Evolutionary conservation across 1,140 invertebrate species (phyloP).

Genomic region (Parasteatoda tepidariorum): DNA sequence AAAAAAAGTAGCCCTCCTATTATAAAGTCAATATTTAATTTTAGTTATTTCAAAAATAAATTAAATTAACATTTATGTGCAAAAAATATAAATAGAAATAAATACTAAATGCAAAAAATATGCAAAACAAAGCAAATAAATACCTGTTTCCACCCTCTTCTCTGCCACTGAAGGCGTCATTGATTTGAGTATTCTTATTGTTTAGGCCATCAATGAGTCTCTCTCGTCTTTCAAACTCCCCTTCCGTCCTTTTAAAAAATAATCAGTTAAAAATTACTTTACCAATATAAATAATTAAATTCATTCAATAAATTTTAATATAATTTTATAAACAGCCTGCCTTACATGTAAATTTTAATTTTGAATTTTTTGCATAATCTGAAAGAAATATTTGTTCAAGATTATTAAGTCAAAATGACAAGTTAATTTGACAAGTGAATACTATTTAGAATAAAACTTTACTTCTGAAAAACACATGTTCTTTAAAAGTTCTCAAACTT

Average conservation of each 20-base stretch:
- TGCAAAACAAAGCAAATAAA: too few species aligned
- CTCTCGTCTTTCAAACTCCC: slow-evolving; percentile 68
- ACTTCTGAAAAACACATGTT: too few species aligned
- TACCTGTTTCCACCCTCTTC: slow-evolving; percentile 47
- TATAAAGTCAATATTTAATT: too few species aligned
- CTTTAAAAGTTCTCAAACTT: too few species aligned
- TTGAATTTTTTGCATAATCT: not conserved
- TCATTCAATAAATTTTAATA: not conserved
- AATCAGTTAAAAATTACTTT: too few species aligned
- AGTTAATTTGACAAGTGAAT: too few species aligned
- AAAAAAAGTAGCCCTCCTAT: too few species aligned
- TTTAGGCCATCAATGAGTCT: slow-evolving; percentile 67
- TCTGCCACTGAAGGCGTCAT: slow-evolving; percentile 65
- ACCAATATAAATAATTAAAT: too few species aligned
- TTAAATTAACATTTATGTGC: not conserved
- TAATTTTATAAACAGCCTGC: not conserved
- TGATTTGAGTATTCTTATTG: slow-evolving; percentile 68
- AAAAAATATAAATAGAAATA: not conserved
- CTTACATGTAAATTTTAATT: not conserved
- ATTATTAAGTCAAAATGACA: not conserved
- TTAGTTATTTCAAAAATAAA: too few species aligned
- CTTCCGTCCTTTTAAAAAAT: slow-evolving; percentile 65
- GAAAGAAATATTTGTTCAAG: not conserved
- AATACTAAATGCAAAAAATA: too few species aligned
- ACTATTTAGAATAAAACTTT: too few species aligned